Percentiles rank a stretch among this genome's conserved stretches.
Evolutionary conservation across 2,113 vertebrate species (phyloP).

Genomic region (Saiga tatarica): DNA sequence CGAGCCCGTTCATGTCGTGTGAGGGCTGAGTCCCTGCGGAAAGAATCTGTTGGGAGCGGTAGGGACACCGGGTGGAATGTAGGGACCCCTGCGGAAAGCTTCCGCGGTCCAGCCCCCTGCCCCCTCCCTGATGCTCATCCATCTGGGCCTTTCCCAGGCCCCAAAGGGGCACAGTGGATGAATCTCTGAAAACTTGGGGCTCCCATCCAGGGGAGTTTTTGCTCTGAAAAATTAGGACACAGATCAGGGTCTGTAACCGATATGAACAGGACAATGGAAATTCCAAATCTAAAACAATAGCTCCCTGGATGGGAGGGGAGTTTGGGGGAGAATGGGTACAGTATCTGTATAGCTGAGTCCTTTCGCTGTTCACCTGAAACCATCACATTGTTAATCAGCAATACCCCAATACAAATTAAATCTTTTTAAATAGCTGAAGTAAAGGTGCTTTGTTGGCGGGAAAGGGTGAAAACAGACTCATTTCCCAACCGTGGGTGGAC

Average conservation of each 20-base stretch:
- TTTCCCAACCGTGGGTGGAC: too few species aligned
- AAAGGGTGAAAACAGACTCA: background rate
- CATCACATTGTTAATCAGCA: background rate
- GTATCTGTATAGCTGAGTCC: background rate
- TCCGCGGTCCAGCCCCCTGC: background rate
- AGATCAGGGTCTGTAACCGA: background rate
- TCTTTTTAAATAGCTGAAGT: background rate
- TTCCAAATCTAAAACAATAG: background rate
- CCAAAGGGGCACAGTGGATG: fast-evolving
- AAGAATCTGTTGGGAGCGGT: slow-evolving; percentile 75
- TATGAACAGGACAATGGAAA: background rate
- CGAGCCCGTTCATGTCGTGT: slow-evolving; percentile 81
- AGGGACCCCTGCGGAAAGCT: background rate
- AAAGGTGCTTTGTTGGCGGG: background rate
- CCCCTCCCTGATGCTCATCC: background rate
- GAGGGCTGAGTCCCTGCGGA: slow-evolving; percentile 73
- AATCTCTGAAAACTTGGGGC: background rate
- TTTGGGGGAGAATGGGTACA: background rate
- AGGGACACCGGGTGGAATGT: background rate
- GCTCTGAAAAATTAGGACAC: background rate
- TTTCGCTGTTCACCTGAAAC: background rate
- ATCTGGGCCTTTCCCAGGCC: background rate
- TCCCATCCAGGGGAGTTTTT: background rate
- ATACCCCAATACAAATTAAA: background rate
- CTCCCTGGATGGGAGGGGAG: background rate